Evolutionary conservation across 1,140 invertebrate species (phyloP), one percentile per base, ranked within the genome.

Genomic region (Macrocentrus cingulum): DNA sequence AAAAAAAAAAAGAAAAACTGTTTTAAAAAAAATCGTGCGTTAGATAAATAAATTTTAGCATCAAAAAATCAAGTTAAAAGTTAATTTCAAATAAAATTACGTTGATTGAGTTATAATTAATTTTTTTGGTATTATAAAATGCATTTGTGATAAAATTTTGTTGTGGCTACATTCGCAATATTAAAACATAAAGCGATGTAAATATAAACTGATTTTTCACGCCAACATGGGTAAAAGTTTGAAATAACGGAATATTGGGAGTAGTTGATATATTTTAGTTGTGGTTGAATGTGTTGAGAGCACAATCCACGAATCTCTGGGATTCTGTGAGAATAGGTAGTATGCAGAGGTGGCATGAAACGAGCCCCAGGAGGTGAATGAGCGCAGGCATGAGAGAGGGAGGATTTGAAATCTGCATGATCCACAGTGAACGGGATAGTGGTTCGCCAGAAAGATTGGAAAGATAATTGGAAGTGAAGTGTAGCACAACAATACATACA

Each of bases 391-490:
- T 13, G 23, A 16, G 7, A 20, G 51, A 18, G 19, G 8, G 46
- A 5, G 42, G 55, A 57, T 57, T 57, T 57, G 15, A 49, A 56
- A 57, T 57, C 46, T 57, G 46, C 55, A 57, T 57, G 55, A 57
- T 49, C 55, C 46, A 57, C 55, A n/a, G n/a, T 42, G 55, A 57
- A 57, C 36, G 55, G 36, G 3, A 29, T 29, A 29, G 55, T 46
- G 55, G 45, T 50, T 25, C 36, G 55, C 55, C 55, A 50, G 56
- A 52, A 52, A 59, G 56, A 59, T 52, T 45, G 49, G 46, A 46
- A 59, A 42, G 49, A 59, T 59, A 59, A 59, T 51, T 52, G 56
- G 56, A 59, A 59, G 48, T 59, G 49, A 42, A 39, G 18, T 48
- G 32, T 56, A 23, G 32, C 39, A 57, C 32, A 50, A 50, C 55